These are phyloP conservation scores for Himalopsyche tibetana DNA, from an alignment of 2,888 invertebrate genomes.

Conservation along the genomic window DNA sequence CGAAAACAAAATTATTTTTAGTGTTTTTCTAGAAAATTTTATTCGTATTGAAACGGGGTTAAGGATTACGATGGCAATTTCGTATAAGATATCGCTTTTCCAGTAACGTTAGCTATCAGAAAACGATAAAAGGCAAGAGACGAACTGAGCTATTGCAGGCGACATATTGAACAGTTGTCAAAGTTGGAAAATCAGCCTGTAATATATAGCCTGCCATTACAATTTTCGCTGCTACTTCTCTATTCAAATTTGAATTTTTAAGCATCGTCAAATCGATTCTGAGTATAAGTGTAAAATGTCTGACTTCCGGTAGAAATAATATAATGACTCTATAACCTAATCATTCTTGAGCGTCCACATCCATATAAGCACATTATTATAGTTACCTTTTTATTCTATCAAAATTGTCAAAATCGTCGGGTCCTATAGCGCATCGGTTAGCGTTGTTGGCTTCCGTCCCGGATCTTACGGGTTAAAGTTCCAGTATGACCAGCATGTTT, in stretches of 20 bases:
- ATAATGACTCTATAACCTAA: too few relatives aligned
- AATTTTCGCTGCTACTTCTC: slow-evolving; percentile 54
- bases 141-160: slow-evolving; percentile 56
- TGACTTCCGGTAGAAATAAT: too few relatives aligned
- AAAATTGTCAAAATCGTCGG: too few relatives aligned
- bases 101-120: slow-evolving; percentile 57
- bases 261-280: slow-evolving; percentile 10
- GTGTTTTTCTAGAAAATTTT: slow-evolving; percentile 39
- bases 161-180: slow-evolving; percentile 61
- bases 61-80: slow-evolving; percentile 55
- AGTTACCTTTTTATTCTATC: too few relatives aligned
- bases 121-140: slow-evolving; percentile 61
- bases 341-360: too few relatives aligned
- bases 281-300: neutral
- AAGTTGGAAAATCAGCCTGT: slow-evolving; percentile 54
- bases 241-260: slow-evolving; percentile 39
- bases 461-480: too few relatives aligned
- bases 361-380: too few relatives aligned
- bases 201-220: slow-evolving; percentile 53
- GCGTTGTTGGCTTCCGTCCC: too few relatives aligned
- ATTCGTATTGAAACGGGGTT: slow-evolving; percentile 39
- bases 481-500: too few relatives aligned
- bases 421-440: too few relatives aligned
- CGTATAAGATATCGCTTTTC: slow-evolving; percentile 55
- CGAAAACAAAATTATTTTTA: slow-evolving; percentile 37